phyloP scores from a whole-genome alignment of 2,888 invertebrate species.

The Craniophora ligustri region DNA sequence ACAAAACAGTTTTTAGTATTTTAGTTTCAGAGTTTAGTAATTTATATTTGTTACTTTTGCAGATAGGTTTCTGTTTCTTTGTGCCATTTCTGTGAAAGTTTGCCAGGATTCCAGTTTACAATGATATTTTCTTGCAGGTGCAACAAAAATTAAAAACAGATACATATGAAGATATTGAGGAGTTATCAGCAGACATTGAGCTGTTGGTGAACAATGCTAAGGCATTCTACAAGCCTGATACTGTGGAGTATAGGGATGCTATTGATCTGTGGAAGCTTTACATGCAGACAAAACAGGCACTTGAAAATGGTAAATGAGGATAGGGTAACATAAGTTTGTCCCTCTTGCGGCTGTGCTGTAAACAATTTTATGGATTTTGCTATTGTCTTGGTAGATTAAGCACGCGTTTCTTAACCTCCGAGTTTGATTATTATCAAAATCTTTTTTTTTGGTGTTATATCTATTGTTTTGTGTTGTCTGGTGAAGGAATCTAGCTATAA shows the following conservation, averaged over 20 bases:
- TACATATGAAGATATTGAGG: conserved; percentile 98
- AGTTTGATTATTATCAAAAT: too few relatives aligned
- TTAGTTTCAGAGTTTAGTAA: too few relatives aligned
- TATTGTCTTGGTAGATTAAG: too few relatives aligned
- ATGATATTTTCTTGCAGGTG: conserved; percentile 83
- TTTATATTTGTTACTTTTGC: too few relatives aligned
- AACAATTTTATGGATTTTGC: too few relatives aligned
- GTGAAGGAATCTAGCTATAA: too few relatives aligned
- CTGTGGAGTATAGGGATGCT: conserved; percentile 96
- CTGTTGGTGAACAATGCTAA: conserved; percentile 98
- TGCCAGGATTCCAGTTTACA: too few relatives aligned
- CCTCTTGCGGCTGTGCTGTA: background rate
- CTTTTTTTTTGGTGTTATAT: too few relatives aligned
- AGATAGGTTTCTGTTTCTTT: too few relatives aligned
- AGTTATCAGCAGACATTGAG: conserved; percentile 96
- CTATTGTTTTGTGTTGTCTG: too few relatives aligned
- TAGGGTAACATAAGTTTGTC: background rate
- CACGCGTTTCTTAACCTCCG: too few relatives aligned
- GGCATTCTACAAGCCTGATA: conserved; percentile 96
- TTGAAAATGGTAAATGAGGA: conserved; percentile 76
- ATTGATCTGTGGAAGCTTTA: conserved; percentile 96
- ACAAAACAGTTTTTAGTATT: background rate
- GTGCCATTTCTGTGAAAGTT: too few relatives aligned
- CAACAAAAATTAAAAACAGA: conserved; percentile 99
- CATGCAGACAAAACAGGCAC: conserved; percentile 78